phyloP scores from a whole-genome alignment of 1,140 invertebrate species.

The Drosophila saltans region DNA sequence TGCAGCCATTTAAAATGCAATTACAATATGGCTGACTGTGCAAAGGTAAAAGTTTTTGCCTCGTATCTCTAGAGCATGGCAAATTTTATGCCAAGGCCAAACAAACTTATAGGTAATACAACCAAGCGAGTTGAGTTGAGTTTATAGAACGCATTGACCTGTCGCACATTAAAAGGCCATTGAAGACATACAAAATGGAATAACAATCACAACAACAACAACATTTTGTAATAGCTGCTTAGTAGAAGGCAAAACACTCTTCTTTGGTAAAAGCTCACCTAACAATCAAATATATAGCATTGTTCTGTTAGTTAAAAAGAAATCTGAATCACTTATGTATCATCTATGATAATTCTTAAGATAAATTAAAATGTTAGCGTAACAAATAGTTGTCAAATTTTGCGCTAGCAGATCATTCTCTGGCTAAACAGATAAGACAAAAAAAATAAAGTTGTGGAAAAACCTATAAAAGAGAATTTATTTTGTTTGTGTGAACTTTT shows the following conservation, averaged over 20 bases:
- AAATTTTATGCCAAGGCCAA: conserved; percentile 37
- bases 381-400: no score
- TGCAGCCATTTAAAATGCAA: conserved; percentile 64
- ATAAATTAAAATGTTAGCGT: no score
- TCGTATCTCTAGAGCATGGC: conserved; percentile 16
- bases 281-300: no score
- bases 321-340: no score
- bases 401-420: no score
- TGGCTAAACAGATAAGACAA: no score
- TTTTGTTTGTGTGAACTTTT: background rate
- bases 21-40: conserved; percentile 43
- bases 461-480: no score
- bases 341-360: no score
- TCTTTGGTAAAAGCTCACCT: background rate
- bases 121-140: conserved; percentile 23
- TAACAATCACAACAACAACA: conserved; percentile 15
- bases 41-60: conserved; percentile 36
- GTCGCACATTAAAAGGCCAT: conserved; percentile 45
- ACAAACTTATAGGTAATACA: conserved; percentile 59
- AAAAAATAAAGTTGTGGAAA: no score
- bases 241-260: background rate
- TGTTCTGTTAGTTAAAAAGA: no score
- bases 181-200: conserved; percentile 6
- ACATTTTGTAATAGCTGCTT: conserved; percentile 7
- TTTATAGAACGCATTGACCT: conserved; percentile 67